phyloP scores from a whole-genome alignment of 2,113 vertebrate genomes.

The Calidris pygmaea region DNA sequence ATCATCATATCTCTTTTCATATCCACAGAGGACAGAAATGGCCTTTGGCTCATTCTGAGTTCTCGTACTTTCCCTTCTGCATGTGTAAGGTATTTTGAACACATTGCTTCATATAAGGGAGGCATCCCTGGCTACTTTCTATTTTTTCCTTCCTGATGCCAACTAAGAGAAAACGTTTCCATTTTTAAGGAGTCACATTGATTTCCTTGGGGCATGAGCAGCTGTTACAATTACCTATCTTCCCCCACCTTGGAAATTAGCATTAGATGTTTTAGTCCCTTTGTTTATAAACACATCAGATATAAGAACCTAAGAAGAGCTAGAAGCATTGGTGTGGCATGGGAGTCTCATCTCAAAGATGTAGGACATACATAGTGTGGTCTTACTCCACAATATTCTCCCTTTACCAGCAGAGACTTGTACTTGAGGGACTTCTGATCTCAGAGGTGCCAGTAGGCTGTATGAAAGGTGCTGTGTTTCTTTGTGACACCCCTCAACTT shows the following conservation, averaged over 20 bases:
- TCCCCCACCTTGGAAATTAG: not conserved
- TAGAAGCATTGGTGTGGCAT: not conserved
- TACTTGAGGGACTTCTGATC: rapidly evolving
- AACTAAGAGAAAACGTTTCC: not conserved
- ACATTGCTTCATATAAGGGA: not conserved
- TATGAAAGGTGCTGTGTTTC: not conserved
- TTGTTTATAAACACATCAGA: not conserved
- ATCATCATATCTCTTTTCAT: not conserved
- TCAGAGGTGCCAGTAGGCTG: not conserved
- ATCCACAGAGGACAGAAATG: not conserved
- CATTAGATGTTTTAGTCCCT: not conserved
- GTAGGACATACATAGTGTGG: too few species aligned
- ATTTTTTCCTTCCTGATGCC: not conserved
- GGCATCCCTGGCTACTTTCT: not conserved
- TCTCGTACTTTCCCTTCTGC: not conserved
- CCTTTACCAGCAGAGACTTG: not conserved
- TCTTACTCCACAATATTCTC: not conserved
- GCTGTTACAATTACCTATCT: not conserved
- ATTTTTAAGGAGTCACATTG: not conserved
- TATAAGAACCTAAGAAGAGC: not conserved
- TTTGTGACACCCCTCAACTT: not conserved
- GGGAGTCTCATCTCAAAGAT: rapidly evolving
- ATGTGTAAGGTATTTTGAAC: not conserved
- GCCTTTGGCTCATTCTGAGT: not conserved
- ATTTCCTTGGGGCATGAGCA: not conserved